Evolutionary conservation across 2,113 vertebrate genomes (phyloP), one percentile per base, ranked within the genome.

Genomic region (Okapia johnstoni): DNA sequence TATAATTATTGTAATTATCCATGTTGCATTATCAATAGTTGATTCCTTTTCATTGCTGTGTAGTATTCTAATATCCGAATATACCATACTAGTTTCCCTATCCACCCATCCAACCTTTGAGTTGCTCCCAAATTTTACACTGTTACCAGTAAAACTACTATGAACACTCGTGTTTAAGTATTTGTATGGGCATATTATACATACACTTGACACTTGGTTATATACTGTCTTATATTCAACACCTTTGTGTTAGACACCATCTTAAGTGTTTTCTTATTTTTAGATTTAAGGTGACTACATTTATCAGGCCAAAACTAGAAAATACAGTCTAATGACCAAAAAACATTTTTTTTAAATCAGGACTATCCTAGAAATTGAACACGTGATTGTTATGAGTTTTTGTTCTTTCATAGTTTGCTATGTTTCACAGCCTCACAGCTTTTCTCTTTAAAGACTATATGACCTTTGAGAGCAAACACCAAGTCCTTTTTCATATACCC

Each of bases 271-370:
- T 95, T 92, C 40, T 58, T 85, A 88, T 94, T 89, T 21, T 94
- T 97, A 92, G 70, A 85, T 79, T 94, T 96, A 66, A 90, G 21
- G 66, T 66, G 21, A 93, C 21, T 89, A 25, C 36, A 36, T 90
- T 95, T 97, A 94, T 76, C 73, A 91, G 54, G 19, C 16, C 60
- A 84, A 86, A 88, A 60, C 80, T 70, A 86, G 91, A 46, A 95
- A 97, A 87, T 73, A 92, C 7, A 13, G 50, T 54, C 23, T 85
- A 57, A 90, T 85, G 25, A 88, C 61, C 19, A 93, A 80, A 90
- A 91, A 28, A 28, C 10, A 5, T 58, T 15, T 96, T 96, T 48
- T 19, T 28, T 2, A 80, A 52, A 80, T 87, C 23, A 90, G 50
- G 30, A 63, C 66, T 60, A 13, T 50, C 26, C 30, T 96, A 17